Evolutionary conservation across 1,140 invertebrate species (phyloP).

Genomic region (Brachionus asplanchnoidis): DNA sequence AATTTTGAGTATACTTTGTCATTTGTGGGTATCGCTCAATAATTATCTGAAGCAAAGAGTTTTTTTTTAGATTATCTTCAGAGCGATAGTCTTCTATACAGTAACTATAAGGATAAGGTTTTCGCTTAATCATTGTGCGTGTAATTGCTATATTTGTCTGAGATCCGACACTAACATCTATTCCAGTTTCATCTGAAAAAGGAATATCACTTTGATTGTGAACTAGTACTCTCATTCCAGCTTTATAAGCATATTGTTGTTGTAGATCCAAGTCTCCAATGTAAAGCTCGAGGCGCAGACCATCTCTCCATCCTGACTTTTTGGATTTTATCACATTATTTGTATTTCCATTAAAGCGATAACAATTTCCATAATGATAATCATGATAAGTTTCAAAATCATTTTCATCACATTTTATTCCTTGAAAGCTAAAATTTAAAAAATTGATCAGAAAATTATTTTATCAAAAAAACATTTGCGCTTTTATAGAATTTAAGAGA

Average conservation of each 20-base stretch:
- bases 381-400: constrained; percentile 15
- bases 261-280: background rate
- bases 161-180: background rate
- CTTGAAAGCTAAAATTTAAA: constrained; percentile 41
- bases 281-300: background rate
- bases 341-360: constrained; percentile 36
- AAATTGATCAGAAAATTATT: background rate
- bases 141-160: background rate
- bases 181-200: background rate
- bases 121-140: background rate
- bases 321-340: background rate
- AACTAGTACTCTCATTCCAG: background rate
- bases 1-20: background rate
- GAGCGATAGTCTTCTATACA: background rate
- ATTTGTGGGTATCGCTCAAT: background rate
- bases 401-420: constrained; percentile 25
- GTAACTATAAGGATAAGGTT: background rate
- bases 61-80: background rate
- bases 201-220: background rate
- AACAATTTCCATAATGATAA: constrained; percentile 42
- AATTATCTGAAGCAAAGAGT: background rate
- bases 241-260: background rate
- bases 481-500: no score
- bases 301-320: background rate
- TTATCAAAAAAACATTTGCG: no score